A percentile compares a stretch with the other conserved stretches of the same genome.
Evolutionary conservation across 2,113 vertebrate genomes (phyloP).

Genomic region (Suricata suricatta): DNA sequence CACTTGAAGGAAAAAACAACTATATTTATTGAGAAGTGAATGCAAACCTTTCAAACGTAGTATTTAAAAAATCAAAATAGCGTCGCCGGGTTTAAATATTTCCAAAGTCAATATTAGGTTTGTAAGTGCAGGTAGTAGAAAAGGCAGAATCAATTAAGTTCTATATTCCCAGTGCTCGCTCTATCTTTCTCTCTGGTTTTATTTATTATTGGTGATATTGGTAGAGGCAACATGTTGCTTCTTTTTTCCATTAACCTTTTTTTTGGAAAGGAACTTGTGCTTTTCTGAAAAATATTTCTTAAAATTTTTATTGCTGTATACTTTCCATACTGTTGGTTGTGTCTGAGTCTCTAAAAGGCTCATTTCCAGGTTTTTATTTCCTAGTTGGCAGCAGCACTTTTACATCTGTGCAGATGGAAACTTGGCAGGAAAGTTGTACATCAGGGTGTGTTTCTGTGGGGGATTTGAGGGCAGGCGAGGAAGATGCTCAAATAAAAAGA

Average conservation of each 20-base stretch:
- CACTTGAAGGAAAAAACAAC: conserved; percentile 10
- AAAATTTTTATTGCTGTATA: background rate
- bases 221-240: background rate
- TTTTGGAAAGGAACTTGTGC: background rate
- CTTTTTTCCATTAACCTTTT: background rate
- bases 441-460: background rate
- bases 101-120: conserved; percentile 44
- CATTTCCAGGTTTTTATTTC: conserved; percentile 38
- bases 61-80: conserved; percentile 56
- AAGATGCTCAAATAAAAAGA: background rate
- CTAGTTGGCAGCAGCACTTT: background rate
- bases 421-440: background rate
- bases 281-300: background rate
- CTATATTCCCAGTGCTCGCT: background rate
- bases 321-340: background rate
- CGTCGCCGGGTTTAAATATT: background rate
- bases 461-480: background rate
- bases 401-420: background rate
- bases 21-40: conserved; percentile 47
- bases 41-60: conserved; percentile 18
- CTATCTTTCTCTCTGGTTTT: background rate
- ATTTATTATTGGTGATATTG: background rate
- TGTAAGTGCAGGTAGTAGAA: background rate
- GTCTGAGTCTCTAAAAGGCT: background rate
- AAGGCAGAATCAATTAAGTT: background rate